Base-by-base conservation (phyloP, 2,113 vertebrate species). In the Progne subis region DNA sequence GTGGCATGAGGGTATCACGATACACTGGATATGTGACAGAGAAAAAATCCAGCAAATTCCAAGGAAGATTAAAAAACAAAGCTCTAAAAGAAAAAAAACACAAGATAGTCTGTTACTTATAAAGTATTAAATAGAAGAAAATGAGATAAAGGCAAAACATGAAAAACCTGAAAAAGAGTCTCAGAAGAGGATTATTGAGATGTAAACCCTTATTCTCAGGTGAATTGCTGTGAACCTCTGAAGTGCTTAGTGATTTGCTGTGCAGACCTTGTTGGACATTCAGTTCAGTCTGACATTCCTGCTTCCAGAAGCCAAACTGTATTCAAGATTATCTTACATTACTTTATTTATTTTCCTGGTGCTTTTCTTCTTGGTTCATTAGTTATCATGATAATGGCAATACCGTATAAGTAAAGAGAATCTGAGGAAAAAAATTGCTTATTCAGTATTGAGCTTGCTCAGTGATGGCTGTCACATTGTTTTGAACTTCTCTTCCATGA, bases 401-500 rank as follows among this genome's bases (percentile, higher is more conserved):
- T 26, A 71, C 24, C 8, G 21, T 87, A 5, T n/a, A 82, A 49
- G 26, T 47, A 37, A 84, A 84, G 57, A 93, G 21, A 46, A 71
- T 61, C 37, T 83, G 63, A 77, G 63, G 3, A 86, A 88, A 86
- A 88, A 69, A 52, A 4, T 53, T 83, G n/a, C n/a, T 55, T 67
- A 18, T 69, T 94, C 31, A 13, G 25, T 57, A 61, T 8, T 82
- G 67, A 83, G 68, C 25, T 91, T 70, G 50, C 46, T 86, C 56
- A 50, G 28, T 53, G 55, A 53, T 55, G 63, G 34, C 68, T 78
- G 47, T 43, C 37, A 24, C 72, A 55, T 61, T 74, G 37, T 83
- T 95, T 77, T 70, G 64, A 95, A 83, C 59, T 81, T 69, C 31
- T 95, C 59, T 86, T 92, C 80, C 86, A 61, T 61, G 24, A 80